These are phyloP conservation scores for Cephalopachus bancanus DNA, from an alignment of 2,797 vertebrate genomes.

Conservation along the genomic window DNA sequence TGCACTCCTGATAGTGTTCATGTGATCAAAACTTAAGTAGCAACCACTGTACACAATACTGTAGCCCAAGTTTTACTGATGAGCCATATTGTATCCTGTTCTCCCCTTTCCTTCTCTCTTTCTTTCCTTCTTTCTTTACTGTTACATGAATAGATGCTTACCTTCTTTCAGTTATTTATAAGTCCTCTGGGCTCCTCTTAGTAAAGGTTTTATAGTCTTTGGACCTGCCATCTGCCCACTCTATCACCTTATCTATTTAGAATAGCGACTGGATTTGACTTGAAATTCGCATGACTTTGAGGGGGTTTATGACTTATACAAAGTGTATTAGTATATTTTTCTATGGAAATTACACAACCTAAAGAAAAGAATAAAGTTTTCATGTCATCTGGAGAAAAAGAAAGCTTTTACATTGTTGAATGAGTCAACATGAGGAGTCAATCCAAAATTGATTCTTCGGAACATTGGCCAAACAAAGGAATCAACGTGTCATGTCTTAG, in stretches of 20 bases:
- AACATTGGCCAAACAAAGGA: slow-evolving; percentile 2
- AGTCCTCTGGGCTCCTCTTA: background rate
- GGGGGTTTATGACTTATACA: slow-evolving; percentile 9
- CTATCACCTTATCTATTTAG: slow-evolving; percentile 43
- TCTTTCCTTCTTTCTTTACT: background rate
- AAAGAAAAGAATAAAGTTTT: slow-evolving; percentile 55
- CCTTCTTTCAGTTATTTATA: slow-evolving; percentile 44
- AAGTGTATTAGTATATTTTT: slow-evolving; percentile 17
- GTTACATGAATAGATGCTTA: background rate
- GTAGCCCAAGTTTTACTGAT: background rate
- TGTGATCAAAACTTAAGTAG: slow-evolving; percentile 56
- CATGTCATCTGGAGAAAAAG: slow-evolving; percentile 2
- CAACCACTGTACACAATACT: background rate
- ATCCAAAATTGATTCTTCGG: slow-evolving; percentile 45
- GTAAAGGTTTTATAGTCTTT: slow-evolving; percentile 35
- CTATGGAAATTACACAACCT: background rate
- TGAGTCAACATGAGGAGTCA: slow-evolving; percentile 32
- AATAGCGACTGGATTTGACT: slow-evolving; percentile 57
- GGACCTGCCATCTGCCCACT: background rate
- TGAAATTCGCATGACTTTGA: slow-evolving; percentile 40
- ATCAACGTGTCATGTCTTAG: slow-evolving; percentile 5
- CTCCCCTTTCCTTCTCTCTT: background rate
- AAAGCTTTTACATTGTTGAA: background rate
- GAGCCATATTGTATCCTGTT: slow-evolving; percentile 41
- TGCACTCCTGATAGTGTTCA: background rate